These are phyloP conservation scores for roundworm (Caenorhabditis elegans) DNA, from an alignment of 1,140 invertebrate species.

Conservation along the genomic window WBcel235 BX284603.4:1674001-1674500, in stretches of 20 bases:
- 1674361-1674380: constrained; percentile 38
- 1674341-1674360: constrained; percentile 31
- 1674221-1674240: background rate
- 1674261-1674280: constrained; percentile 8
- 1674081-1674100: background rate
- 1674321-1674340: background rate
- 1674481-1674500: no score
- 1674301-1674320: constrained; percentile 4
- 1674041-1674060: background rate
- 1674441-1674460: no score
- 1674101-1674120: background rate
- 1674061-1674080: background rate
- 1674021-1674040: background rate
- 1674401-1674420: background rate
- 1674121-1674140: background rate
- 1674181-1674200: no score
- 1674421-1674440: no score
- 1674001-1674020: background rate
- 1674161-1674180: no score
- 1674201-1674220: background rate
- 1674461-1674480: no score
- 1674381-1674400: background rate
- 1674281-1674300: constrained; percentile 9
- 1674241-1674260: background rate
- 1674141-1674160: background rate